phyloP scores from a whole-genome alignment of 2,797 vertebrate species.

The Halcyon leucocephala region DNA sequence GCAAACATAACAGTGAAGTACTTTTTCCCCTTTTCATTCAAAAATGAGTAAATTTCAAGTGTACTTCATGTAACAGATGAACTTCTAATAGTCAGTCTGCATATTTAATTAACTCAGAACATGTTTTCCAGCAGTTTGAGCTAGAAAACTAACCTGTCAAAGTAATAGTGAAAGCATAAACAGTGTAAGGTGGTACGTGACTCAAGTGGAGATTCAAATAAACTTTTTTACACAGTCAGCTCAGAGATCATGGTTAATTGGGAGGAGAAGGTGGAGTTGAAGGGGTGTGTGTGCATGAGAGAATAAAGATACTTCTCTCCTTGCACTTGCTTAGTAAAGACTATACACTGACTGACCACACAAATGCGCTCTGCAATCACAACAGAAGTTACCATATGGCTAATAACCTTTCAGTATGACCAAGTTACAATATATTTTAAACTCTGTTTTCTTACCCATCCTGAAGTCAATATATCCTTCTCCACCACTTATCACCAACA shows the following conservation, averaged over 20 bases:
- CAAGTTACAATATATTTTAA: neutral
- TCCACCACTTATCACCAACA: conserved; percentile 96
- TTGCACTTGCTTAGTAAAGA: neutral
- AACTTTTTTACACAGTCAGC: neutral
- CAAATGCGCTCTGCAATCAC: neutral
- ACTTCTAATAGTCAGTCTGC: neutral
- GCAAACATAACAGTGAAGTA: neutral
- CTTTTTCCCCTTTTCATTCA: neutral
- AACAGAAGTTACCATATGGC: neutral
- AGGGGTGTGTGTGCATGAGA: too few species aligned
- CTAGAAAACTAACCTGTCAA: neutral
- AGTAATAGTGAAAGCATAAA: neutral
- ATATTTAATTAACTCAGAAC: neutral
- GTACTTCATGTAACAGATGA: neutral
- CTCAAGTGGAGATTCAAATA: neutral
- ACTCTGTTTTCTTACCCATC: conserved; percentile 87
- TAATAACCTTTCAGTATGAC: neutral
- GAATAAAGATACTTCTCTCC: neutral
- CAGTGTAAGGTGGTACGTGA: neutral
- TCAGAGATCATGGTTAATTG: neutral
- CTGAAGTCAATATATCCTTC: conserved; percentile 99
- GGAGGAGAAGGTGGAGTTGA: neutral
- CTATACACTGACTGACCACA: neutral
- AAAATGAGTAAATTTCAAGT: neutral
- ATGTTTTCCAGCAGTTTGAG: neutral